Conservation (phyloP, 2,113 vertebrate genomes). For the Mixornis gularis region DNA sequence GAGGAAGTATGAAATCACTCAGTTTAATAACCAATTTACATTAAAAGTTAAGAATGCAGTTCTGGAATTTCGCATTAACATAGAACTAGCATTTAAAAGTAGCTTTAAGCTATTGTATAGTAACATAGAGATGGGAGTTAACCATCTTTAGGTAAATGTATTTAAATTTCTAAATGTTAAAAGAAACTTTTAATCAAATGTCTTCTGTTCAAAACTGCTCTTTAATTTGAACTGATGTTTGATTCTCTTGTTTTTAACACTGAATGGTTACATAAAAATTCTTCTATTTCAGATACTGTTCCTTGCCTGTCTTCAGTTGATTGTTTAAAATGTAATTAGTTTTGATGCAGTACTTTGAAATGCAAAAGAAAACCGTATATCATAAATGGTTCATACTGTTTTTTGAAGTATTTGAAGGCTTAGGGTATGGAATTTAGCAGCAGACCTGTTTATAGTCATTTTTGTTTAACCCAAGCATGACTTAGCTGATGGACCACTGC, state of each 20-base stretch:
- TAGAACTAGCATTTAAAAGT: conserved; percentile 67
- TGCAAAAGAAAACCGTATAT: background rate
- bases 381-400: background rate
- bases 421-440: background rate
- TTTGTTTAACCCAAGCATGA: background rate
- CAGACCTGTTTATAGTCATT: background rate
- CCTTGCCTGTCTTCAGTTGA: background rate
- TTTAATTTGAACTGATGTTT: conserved; percentile 52
- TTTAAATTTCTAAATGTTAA: conserved; percentile 80
- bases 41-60: conserved; percentile 25
- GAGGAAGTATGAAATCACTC: background rate
- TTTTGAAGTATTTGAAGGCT: background rate
- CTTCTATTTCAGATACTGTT: conserved; percentile 51
- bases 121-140: conserved; percentile 64
- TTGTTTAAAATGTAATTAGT: background rate
- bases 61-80: conserved; percentile 59
- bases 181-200: conserved; percentile 72
- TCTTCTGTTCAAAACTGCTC: conserved; percentile 64
- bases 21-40: background rate
- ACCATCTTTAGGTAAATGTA: conserved; percentile 71
- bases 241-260: conserved; percentile 57
- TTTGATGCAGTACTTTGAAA: background rate
- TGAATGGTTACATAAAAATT: conserved; percentile 61
- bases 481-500: background rate
- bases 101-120: conserved; percentile 73